Conservation (phyloP, 92 coral and sea anemone species). For the Porites evermanni region DNA sequence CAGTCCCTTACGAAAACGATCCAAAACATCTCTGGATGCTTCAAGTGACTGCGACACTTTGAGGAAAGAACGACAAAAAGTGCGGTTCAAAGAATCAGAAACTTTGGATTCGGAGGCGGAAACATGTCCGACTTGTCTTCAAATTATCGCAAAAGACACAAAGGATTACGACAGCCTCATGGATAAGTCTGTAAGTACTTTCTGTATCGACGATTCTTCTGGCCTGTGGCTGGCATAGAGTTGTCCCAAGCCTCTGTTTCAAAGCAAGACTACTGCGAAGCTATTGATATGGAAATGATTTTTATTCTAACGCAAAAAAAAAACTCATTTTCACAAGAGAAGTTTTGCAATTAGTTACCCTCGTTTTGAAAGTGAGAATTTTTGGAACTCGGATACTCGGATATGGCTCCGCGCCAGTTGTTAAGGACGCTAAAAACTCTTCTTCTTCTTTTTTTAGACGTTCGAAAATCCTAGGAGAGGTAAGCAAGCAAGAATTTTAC, state of each 20-base stretch:
- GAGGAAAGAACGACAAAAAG: constrained; percentile 28
- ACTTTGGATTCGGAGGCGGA: neutral
- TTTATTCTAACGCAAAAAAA: too few species aligned
- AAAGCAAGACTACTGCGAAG: too few species aligned
- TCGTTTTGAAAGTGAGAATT: too few species aligned
- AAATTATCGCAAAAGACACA: constrained; percentile 22
- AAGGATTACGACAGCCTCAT: constrained; percentile 31
- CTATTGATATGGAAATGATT: too few species aligned
- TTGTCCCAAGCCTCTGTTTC: neutral
- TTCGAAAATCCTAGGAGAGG: too few species aligned
- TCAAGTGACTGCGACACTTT: constrained; percentile 19
- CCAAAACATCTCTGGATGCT: constrained; percentile 31
- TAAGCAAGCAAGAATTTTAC: too few species aligned
- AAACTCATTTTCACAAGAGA: too few species aligned
- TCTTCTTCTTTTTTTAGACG: too few species aligned
- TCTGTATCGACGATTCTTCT: neutral
- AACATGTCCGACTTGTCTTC: constrained; percentile 29
- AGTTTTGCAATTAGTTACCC: too few species aligned
- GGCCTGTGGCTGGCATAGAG: neutral
- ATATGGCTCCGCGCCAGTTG: too few species aligned
- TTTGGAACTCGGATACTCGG: too few species aligned
- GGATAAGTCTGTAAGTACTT: constrained; percentile 40
- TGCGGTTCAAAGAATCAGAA: constrained; percentile 21
- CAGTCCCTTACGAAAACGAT: constrained; percentile 26
- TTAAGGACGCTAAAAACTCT: too few species aligned